A percentile compares a stretch with the other conserved stretches of the same genome.
phyloP scores from a whole-genome alignment of 2,113 vertebrate species.

The Bos indicus region DNA sequence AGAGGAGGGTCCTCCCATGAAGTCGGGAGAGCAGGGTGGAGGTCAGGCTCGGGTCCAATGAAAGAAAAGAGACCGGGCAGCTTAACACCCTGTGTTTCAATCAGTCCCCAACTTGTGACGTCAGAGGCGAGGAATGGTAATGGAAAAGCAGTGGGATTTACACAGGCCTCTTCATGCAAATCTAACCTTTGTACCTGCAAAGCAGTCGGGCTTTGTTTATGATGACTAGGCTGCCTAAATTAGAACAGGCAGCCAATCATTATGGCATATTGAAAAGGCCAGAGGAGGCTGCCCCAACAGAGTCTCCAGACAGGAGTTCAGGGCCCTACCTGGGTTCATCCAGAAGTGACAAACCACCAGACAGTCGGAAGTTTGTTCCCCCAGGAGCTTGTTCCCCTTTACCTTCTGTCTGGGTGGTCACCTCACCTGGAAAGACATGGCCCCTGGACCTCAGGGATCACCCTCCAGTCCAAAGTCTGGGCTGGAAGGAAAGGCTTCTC shows the following conservation, averaged over 20 bases:
- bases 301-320: neutral
- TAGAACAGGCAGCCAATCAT: slow-evolving; percentile 9
- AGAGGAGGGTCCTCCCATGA: neutral
- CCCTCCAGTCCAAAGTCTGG: neutral
- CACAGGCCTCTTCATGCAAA: slow-evolving; percentile 59
- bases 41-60: fast-evolving
- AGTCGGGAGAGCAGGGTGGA: neutral
- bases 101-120: neutral
- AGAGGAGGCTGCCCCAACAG: neutral
- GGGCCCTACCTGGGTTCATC: neutral
- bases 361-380: neutral
- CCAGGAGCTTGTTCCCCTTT: neutral
- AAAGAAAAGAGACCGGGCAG: neutral
- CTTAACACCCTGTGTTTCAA: neutral
- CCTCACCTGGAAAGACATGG: neutral
- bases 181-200: slow-evolving; percentile 69
- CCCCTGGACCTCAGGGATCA: neutral
- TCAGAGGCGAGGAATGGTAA: neutral
- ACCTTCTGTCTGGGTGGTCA: neutral
- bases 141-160: slow-evolving; percentile 66
- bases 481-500: neutral
- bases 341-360: neutral
- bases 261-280: slow-evolving; percentile 13
- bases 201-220: slow-evolving; percentile 43
- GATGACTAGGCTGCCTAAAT: neutral